Base-by-base conservation (phyloP, 2,888 invertebrate species). In the Argyra leucocephala region DNA sequence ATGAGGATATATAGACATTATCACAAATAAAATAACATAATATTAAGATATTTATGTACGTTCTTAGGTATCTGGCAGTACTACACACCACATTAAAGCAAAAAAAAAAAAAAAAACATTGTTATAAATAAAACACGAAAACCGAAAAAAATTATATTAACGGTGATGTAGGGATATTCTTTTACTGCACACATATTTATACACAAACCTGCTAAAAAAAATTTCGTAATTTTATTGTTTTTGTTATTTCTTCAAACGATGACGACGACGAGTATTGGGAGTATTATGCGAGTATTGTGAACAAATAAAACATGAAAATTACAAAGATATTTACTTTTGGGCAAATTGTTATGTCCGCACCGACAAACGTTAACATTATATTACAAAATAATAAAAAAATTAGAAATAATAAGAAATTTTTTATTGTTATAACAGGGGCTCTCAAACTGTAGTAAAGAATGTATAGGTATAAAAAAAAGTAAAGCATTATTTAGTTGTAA, bases 301-400 rank as follows among this genome's bases (percentile, higher is more conserved):
- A 48, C 23, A 59, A 59, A 59, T 59, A 59, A 24, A 59, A 59
- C 59, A 59, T 59, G 59, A 59, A 59, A 59, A 59, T 59, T 48
- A 48, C 48, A 48, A 15, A 59, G 23, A 59, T 59, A 59, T 59
- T 59, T 59, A 23, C 23, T 23, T n/a, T 23, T 59, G 59, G 23
- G 23, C 59, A 59, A 59, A 59, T 59, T 18, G 59, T 59, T 59
- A 59, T 59, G 59, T 59, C 59, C 59, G 23, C 59, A 59, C 59
- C 59, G 48, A 48, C 48, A 48, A 48, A 48, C 48, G 48, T 48
- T 48, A 48, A 48, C 48, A 48, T 48, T 48, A 6, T 48, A 48
- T 48, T 48, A 48, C 12, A 48, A 48, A 48, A 48, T 48, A 48
- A 48, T 48, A 48, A 48, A 48, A 9, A 48, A 48, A 48, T 18